Base-by-base conservation (phyloP, 1,140 invertebrate species). In the Drosophila repleta region DNA sequence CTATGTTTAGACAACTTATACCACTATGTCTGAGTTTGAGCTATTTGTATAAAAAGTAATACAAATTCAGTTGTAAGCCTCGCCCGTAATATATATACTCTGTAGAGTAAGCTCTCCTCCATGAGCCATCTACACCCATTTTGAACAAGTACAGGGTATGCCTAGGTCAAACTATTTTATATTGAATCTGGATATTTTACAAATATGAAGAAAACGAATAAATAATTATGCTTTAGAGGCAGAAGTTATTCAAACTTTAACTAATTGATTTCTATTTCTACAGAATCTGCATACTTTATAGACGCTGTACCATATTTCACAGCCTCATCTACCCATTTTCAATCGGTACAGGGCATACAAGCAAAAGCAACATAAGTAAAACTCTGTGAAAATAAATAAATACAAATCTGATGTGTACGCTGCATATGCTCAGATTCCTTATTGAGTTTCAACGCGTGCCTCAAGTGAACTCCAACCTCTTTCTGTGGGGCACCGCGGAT, bases 351-450 rank as follows among this genome's bases (percentile, higher is more conserved):
- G 46, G 21, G 46, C n/a, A 56, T 51, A 45, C 35, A 41, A 53
- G 43, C 20, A 68, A 35, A 20, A 32, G 55, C 49, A 64, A 45
- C 11, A 43, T 5, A 48, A 49, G 5, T 18, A 49, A 21, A 55
- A 26, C 45, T n/a, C 29, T 11, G 21, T 29, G 17, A 56, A 73
- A 67, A 75, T 56, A 76, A 74, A 73, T 67, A 68, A 73, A 76
- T 21, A 76, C 20, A 26, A 35, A 79, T 66, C 56, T 63, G 57
- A 52, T 66, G 15, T 1, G 68, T 56, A 70, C 45, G 71, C 61
- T 61, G 39, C 82, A 78, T 79, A 82, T 87, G 81, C 78, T 79
- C 68, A 64, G 81, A 85, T 85, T 84, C 58, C n/a, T 66, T 11
- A 41, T 26, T 43, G 17, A 43, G 29, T 10, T 26, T 46, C 61